Percentiles rank a stretch among this genome's conserved stretches.
phyloP scores from a whole-genome alignment of 2,888 invertebrate species.

The Cheilosia grossa region DNA sequence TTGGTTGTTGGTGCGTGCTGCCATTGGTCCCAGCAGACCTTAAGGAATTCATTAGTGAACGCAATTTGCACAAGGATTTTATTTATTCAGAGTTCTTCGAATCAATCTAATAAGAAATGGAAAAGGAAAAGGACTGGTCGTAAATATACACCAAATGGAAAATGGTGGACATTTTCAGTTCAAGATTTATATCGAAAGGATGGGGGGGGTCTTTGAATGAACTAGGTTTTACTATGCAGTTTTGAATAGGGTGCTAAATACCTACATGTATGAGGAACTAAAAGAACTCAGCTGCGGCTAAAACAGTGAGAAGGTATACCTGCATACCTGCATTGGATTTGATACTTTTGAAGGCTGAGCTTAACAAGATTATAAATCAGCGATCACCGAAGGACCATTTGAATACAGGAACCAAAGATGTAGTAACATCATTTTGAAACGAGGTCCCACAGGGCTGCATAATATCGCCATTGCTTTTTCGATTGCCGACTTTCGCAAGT shows the following conservation, averaged over 20 bases:
- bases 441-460: too few relatives aligned
- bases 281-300: too few relatives aligned
- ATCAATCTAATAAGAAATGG: slow-evolving; percentile 68
- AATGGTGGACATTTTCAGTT: slow-evolving; percentile 16
- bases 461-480: too few relatives aligned
- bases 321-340: too few relatives aligned
- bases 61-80: slow-evolving; percentile 47
- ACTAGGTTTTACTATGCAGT: neutral
- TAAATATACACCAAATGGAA: slow-evolving; percentile 11
- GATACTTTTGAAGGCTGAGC: too few relatives aligned
- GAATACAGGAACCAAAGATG: too few relatives aligned
- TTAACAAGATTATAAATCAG: too few relatives aligned
- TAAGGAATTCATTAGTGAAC: slow-evolving; percentile 61
- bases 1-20: slow-evolving; percentile 64
- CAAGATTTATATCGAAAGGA: neutral
- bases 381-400: too few relatives aligned
- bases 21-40: slow-evolving; percentile 69
- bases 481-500: too few relatives aligned
- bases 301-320: too few relatives aligned
- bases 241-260: neutral
- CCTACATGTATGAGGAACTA: too few relatives aligned
- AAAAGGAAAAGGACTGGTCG: slow-evolving; percentile 26
- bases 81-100: slow-evolving; percentile 62
- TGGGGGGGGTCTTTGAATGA: neutral
- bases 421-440: too few relatives aligned